Percentiles rank a stretch among this genome's conserved stretches.
These are phyloP conservation scores for Ptychadena robeensis DNA, from an alignment of 2,797 vertebrate species.

Conservation along the genomic window DNA sequence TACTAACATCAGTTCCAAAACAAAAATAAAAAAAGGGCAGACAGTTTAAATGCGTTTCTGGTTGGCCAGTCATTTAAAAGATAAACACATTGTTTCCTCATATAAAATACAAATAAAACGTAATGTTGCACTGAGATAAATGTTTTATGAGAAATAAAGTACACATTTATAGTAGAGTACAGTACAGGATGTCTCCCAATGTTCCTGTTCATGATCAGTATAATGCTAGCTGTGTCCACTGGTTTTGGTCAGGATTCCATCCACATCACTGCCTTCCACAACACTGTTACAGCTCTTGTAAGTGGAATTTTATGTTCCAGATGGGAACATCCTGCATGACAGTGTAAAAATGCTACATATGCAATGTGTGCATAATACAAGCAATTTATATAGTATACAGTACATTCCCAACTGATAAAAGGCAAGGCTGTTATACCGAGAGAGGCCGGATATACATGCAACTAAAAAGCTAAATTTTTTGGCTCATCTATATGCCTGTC, in stretches of 20 bases:
- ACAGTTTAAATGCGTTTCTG: conserved; percentile 22
- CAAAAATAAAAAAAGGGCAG: conserved; percentile 19
- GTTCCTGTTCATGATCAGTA: conserved; percentile 12
- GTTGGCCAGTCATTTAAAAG: background rate
- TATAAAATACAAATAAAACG: conserved; percentile 28
- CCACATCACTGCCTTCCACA: conserved; percentile 30
- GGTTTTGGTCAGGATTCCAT: conserved; percentile 1
- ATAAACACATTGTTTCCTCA: conserved; percentile 1
- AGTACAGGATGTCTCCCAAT: conserved; percentile 41
- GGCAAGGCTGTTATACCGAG: too few species aligned
- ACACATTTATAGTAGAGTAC: conserved; percentile 48
- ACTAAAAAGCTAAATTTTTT: too few species aligned
- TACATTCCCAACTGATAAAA: too few species aligned
- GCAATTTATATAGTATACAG: too few species aligned
- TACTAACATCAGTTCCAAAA: too few species aligned
- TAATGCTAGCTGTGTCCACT: background rate
- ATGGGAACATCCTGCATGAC: too few species aligned
- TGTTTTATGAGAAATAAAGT: conserved; percentile 35
- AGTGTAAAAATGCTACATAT: too few species aligned
- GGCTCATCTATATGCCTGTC: too few species aligned
- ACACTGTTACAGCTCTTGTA: background rate
- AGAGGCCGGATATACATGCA: too few species aligned
- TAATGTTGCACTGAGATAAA: too few species aligned
- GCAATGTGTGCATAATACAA: too few species aligned
- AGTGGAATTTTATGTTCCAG: conserved; percentile 4